Percentiles rank a stretch among this genome's conserved stretches.
Evolutionary conservation across 2,888 invertebrate species (phyloP).

Genomic region (Heterodera filipjevi): DNA sequence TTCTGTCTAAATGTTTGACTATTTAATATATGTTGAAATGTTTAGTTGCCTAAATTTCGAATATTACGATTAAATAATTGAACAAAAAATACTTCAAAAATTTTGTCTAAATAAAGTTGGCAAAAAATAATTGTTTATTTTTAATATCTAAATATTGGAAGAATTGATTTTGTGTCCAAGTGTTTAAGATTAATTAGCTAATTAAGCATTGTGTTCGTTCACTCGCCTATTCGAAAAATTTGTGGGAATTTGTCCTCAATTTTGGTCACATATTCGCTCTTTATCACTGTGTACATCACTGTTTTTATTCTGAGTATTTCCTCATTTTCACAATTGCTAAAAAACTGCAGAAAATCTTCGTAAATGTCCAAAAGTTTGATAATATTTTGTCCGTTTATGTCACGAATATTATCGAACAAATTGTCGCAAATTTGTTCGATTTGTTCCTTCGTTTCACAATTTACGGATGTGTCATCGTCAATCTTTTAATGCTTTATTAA

Average conservation of each 20-base stretch:
- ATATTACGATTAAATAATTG: no score
- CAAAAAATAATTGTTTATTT: no score
- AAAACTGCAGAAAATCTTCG: background rate
- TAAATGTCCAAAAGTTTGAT: background rate
- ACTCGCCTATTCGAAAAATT: background rate
- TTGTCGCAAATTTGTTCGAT: background rate
- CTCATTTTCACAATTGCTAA: background rate
- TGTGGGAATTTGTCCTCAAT: background rate
- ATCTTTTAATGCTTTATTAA: background rate
- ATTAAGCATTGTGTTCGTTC: no score
- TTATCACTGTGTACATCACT: background rate
- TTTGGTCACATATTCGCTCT: background rate
- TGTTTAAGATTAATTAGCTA: no score
- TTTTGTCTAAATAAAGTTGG: no score
- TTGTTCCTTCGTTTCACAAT: background rate
- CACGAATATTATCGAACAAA: background rate
- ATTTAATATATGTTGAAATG: background rate
- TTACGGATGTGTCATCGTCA: background rate
- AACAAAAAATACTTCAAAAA: no score
- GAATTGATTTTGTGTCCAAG: background rate
- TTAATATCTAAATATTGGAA: no score
- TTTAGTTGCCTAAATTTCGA: no score
- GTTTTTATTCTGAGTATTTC: background rate
- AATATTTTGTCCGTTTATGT: background rate
- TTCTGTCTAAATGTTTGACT: background rate